phyloP scores from a whole-genome alignment of 2,888 invertebrate species.

The Bombylius major region DNA sequence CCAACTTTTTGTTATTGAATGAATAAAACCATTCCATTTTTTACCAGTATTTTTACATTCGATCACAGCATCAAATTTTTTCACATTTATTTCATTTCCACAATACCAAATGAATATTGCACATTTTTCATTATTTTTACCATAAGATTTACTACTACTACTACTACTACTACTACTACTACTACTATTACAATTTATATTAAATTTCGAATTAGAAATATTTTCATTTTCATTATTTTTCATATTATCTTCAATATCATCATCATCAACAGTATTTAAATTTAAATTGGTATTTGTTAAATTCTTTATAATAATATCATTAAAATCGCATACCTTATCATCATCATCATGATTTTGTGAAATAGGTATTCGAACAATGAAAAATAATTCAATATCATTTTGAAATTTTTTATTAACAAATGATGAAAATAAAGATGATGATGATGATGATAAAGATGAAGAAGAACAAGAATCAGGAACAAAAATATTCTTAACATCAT shows the following conservation, averaged over 20 bases:
- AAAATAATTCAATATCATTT: constrained; percentile 20
- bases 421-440: too few relatives aligned
- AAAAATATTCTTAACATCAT: too few relatives aligned
- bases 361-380: constrained; percentile 23
- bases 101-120: constrained; percentile 31
- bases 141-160: neutral
- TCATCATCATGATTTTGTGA: neutral
- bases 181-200: too few relatives aligned
- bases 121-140: constrained; percentile 15
- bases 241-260: neutral
- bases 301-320: too few relatives aligned
- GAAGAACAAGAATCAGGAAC: too few relatives aligned
- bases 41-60: constrained; percentile 24
- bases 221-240: neutral
- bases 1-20: constrained; percentile 26
- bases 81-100: constrained; percentile 17
- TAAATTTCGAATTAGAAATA: too few relatives aligned
- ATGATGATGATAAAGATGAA: too few relatives aligned
- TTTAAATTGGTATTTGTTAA: too few relatives aligned
- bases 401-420: too few relatives aligned
- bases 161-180: neutral
- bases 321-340: neutral
- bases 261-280: too few relatives aligned
- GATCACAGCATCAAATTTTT: constrained; percentile 27
- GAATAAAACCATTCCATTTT: constrained; percentile 29